phyloP scores from a whole-genome alignment of 2,888 invertebrate genomes.

The Rotaria socialis region DNA sequence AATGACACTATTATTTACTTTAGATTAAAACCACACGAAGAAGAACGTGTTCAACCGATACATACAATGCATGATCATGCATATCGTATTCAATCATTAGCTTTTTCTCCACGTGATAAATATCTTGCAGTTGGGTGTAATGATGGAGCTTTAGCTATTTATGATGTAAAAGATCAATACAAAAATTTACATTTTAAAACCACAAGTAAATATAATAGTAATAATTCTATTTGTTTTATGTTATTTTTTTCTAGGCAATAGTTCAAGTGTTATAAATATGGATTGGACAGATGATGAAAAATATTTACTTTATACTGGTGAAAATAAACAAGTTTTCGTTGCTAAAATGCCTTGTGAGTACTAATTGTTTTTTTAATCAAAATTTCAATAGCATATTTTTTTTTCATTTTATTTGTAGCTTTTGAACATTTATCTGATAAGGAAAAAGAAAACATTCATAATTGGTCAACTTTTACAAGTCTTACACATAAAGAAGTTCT shows the following conservation, averaged over 20 bases:
- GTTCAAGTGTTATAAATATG: conserved; percentile 61
- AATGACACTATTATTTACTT: not conserved
- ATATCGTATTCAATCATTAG: not conserved
- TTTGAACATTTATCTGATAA: conserved; percentile 54
- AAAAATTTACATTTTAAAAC: conserved; percentile 30
- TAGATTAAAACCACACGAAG: not conserved
- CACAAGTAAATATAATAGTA: not conserved
- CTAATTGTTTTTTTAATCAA: not conserved
- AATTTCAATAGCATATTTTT: not conserved
- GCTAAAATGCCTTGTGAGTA: conserved; percentile 57
- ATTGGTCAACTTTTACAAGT: conserved; percentile 58
- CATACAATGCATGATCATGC: not conserved
- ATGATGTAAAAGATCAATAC: not conserved
- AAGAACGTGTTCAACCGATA: not conserved
- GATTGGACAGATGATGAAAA: conserved; percentile 60
- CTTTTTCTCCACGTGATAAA: conserved; percentile 59
- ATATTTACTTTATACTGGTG: conserved; percentile 60
- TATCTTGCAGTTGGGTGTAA: conserved; percentile 60
- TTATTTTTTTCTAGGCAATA: conserved; percentile 46
- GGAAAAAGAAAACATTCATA: conserved; percentile 51
- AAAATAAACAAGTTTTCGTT: conserved; percentile 58
- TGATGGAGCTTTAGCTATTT: conserved; percentile 49
- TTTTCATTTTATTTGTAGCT: conserved; percentile 51
- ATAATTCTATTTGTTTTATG: not conserved
- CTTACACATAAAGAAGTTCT: conserved; percentile 58